Base-by-base conservation (phyloP, 2,113 vertebrate species). In the Brienomyrus longianalis region DNA sequence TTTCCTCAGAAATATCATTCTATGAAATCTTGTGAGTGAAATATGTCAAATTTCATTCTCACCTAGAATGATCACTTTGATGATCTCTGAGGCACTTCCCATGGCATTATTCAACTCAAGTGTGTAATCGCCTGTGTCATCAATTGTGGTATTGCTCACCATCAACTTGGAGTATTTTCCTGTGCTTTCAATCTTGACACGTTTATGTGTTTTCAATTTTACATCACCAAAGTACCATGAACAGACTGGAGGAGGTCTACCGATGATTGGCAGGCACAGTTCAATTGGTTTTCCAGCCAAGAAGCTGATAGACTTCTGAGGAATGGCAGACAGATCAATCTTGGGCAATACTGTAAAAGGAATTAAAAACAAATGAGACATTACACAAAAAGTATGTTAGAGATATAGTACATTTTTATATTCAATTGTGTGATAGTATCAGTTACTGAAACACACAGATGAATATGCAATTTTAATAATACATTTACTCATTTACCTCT, bases 11-110 rank as follows among this genome's bases (percentile, higher is more conserved):
- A 66, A 88, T 66, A 66, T 39, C 6, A 43, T 7, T 3, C 23
- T 35, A 54, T 66, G 10, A 88, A 66, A n/a, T 21, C 19, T 21
- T 52, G 23, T 62, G 15, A 48, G 31, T 86, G 50, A 87, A 48
- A 87, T 59, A 50, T 10, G 43, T 15, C 48, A 90, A 91, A 50
- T 80, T 89, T 90, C 90, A 90, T 88, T 27, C 97, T 97, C 97
- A 99, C 98, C 98, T 91, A 99, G 98, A 93, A 99, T 95, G 92
- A 98, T 95, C 91, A 98, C 96, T 93, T 98, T 98, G 94, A 99
- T 92, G 91, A 94, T 96, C 92, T 99, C 98, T n/a, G 92, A 94
- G 80, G 95, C 94, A 88, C 96, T 95, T 93, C 98, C 98, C 89
- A 96, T 96, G 88, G 94, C 91, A 83, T 99, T 99, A 94, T 98